Evolutionary conservation across 2,888 invertebrate genomes (phyloP).

Genomic region (Harpalus rubripes): DNA sequence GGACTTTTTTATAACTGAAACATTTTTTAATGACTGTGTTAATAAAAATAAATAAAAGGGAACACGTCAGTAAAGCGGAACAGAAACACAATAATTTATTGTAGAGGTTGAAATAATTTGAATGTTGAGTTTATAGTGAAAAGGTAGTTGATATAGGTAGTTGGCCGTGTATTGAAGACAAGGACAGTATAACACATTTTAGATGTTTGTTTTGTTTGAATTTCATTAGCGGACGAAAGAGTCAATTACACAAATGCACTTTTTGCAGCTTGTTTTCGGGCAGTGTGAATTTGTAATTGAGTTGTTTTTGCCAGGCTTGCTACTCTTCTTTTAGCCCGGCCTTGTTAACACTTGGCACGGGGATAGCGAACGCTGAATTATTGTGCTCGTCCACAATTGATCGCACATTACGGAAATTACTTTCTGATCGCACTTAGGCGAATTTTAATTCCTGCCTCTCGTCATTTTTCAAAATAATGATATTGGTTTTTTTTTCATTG

Average conservation of each 20-base stretch:
- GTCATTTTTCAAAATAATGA: slow-evolving; percentile 54
- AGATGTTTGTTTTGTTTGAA: slow-evolving; percentile 44
- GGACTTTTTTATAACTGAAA: too few relatives aligned
- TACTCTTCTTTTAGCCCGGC: not conserved
- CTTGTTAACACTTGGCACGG: slow-evolving; percentile 59
- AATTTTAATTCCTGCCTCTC: slow-evolving; percentile 61
- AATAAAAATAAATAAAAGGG: too few relatives aligned
- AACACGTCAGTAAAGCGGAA: too few relatives aligned
- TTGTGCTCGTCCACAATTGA: slow-evolving; percentile 61
- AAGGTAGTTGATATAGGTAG: too few relatives aligned
- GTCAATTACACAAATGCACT: slow-evolving; percentile 66
- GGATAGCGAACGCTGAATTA: slow-evolving; percentile 48
- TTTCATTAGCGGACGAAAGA: slow-evolving; percentile 56
- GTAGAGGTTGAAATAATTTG: too few relatives aligned
- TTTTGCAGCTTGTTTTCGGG: slow-evolving; percentile 62
- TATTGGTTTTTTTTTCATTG: slow-evolving; percentile 42
- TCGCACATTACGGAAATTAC: slow-evolving; percentile 66
- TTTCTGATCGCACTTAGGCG: slow-evolving; percentile 65
- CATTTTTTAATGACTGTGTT: too few relatives aligned
- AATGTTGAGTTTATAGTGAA: too few relatives aligned
- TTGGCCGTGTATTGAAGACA: not conserved
- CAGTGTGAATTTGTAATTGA: slow-evolving; percentile 58
- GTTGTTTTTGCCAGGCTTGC: slow-evolving; percentile 45
- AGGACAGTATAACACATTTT: not conserved
- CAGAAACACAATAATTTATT: too few relatives aligned